Conservation (phyloP, 2,888 invertebrate genomes). For the Rhyacophila evoluta region DNA sequence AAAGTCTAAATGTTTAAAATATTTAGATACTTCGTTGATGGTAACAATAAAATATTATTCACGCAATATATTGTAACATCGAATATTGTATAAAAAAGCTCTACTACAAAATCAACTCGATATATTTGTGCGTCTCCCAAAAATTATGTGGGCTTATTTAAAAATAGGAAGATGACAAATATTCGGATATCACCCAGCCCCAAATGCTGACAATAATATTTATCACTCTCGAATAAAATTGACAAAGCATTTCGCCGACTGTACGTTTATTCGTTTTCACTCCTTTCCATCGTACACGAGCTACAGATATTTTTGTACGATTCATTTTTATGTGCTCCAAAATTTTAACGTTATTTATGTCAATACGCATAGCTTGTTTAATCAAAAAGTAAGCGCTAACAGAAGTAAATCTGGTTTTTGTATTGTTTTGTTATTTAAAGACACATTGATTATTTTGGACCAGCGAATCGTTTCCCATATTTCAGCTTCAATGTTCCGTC, state of each 20-base stretch:
- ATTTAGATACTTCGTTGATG: too few relatives aligned
- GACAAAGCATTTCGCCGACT: slow-evolving; percentile 14
- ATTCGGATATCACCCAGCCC: background rate
- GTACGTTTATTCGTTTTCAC: background rate
- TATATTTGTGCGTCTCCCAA: background rate
- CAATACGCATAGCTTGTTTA: background rate
- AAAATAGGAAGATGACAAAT: background rate
- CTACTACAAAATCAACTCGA: too few relatives aligned
- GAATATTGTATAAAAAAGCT: too few relatives aligned
- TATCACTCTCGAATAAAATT: slow-evolving; percentile 13
- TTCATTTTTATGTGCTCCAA: background rate
- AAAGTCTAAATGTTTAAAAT: too few relatives aligned
- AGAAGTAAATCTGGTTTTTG: too few relatives aligned
- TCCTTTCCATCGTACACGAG: background rate
- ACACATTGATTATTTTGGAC: too few relatives aligned
- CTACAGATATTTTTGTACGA: background rate
- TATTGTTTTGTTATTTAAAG: too few relatives aligned
- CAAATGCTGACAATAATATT: background rate
- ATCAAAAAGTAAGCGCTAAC: background rate
- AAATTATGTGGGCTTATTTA: background rate
- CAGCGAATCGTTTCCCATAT: too few relatives aligned
- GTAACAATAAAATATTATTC: too few relatives aligned
- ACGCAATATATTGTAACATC: too few relatives aligned
- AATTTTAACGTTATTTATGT: background rate
- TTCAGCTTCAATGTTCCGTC: too few relatives aligned